Conservation (phyloP, 1,140 invertebrate genomes). For the Rhynchophorus ferrugineus region DNA sequence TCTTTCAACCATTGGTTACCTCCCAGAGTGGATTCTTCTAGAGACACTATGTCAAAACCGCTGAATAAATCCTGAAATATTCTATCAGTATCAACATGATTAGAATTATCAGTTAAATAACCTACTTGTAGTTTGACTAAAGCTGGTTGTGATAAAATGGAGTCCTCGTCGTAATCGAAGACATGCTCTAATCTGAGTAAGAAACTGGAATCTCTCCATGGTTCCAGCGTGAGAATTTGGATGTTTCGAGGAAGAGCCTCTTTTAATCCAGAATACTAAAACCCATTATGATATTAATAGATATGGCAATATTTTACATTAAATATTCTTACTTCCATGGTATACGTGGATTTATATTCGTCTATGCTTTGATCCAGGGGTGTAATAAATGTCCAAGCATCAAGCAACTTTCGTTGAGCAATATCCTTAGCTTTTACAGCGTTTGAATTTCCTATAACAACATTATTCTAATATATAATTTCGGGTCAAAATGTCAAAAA, state of each 20-base stretch:
- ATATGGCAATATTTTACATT: neutral
- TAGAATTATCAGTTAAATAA: too few species aligned
- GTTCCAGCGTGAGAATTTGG: conserved; percentile 81
- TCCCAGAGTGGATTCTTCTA: conserved; percentile 26
- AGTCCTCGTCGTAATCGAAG: conserved; percentile 65
- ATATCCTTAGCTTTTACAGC: conserved; percentile 34
- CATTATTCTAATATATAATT: neutral
- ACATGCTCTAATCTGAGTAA: conserved; percentile 84
- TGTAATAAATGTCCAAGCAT: conserved; percentile 45
- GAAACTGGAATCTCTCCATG: conserved; percentile 60
- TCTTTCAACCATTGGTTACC: conserved; percentile 25
- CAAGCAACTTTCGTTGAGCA: conserved; percentile 37
- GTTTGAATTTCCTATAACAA: conserved; percentile 13
- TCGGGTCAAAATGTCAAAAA: too few species aligned
- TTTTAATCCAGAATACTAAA: conserved; percentile 33
- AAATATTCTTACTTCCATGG: conserved; percentile 40
- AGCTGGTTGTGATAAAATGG: conserved; percentile 48
- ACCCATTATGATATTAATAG: neutral
- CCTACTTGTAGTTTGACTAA: conserved; percentile 48
- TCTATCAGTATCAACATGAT: too few species aligned
- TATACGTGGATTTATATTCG: conserved; percentile 39
- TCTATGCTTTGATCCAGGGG: conserved; percentile 37
- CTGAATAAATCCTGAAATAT: conserved; percentile 26
- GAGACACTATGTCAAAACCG: conserved; percentile 19
- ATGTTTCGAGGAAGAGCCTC: conserved; percentile 64